Evolutionary conservation across 2,113 vertebrate genomes (phyloP).

Genomic region (Rhabdomys dilectus): DNA sequence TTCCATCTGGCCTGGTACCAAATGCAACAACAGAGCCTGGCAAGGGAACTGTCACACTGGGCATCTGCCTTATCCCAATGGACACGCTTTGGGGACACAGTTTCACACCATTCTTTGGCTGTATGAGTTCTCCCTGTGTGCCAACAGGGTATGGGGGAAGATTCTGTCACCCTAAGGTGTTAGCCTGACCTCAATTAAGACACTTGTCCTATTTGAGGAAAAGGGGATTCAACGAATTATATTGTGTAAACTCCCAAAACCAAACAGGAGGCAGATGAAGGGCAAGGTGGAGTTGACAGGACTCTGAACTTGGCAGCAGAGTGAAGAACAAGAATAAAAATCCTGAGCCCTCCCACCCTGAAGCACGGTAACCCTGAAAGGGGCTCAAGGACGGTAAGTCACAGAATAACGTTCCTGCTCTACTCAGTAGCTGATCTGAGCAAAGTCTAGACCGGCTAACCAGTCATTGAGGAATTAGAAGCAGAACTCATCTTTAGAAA

Average conservation of each 20-base stretch:
- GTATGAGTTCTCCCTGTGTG: conserved; percentile 42
- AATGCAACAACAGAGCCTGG: conserved; percentile 62
- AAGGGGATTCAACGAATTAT: conserved; percentile 52
- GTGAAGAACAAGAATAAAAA: conserved; percentile 36
- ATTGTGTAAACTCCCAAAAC: conserved; percentile 61
- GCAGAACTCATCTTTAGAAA: background rate
- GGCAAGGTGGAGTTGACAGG: conserved; percentile 47
- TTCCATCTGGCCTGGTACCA: conserved; percentile 75
- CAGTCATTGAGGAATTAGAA: conserved; percentile 12
- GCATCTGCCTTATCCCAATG: conserved; percentile 60
- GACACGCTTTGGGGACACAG: conserved; percentile 37
- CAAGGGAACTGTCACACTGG: conserved; percentile 34
- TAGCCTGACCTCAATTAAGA: conserved; percentile 69
- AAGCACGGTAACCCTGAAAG: conserved; percentile 18
- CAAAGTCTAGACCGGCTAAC: background rate
- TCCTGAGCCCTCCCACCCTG: conserved; percentile 49
- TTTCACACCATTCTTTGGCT: conserved; percentile 66
- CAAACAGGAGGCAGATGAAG: conserved; percentile 41
- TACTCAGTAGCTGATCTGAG: background rate
- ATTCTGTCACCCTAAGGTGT: conserved; percentile 56
- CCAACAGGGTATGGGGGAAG: conserved; percentile 25
- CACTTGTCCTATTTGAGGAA: conserved; percentile 51
- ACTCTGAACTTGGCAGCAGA: conserved; percentile 22
- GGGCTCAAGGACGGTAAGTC: conserved; percentile 38
- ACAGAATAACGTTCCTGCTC: background rate